These are phyloP conservation scores for Hypolimnas misippus DNA, from an alignment of 2,888 invertebrate genomes.

Conservation along the genomic window DNA sequence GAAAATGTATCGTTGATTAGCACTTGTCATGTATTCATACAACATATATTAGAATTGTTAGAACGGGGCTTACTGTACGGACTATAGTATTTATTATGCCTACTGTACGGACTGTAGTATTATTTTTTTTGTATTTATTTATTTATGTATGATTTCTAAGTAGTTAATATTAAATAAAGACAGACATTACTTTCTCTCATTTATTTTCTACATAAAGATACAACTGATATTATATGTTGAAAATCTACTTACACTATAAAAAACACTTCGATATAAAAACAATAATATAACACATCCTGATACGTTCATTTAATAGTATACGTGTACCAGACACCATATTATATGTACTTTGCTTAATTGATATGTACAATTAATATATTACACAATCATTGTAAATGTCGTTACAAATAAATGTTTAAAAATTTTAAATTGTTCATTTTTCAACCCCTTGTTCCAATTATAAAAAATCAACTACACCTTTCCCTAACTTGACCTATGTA, in stretches of 20 bases:
- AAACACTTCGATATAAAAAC: constrained; percentile 17
- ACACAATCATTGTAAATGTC: constrained; percentile 7
- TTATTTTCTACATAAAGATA: constrained; percentile 29
- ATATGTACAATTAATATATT: constrained; percentile 49
- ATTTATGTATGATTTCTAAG: too few species aligned
- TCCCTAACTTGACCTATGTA: too few species aligned
- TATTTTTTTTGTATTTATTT: too few species aligned
- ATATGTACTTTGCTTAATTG: constrained; percentile 45
- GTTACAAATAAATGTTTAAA: constrained; percentile 7
- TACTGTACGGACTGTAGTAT: too few species aligned
- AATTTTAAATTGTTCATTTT: background rate
- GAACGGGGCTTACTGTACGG: too few species aligned
- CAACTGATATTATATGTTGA: constrained; percentile 18
- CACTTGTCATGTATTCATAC: too few species aligned
- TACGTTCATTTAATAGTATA: constrained; percentile 34
- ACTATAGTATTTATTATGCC: too few species aligned
- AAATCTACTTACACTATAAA: constrained; percentile 14
- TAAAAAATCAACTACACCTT: background rate
- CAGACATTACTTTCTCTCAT: constrained; percentile 10
- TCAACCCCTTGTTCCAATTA: background rate
- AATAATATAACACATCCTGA: constrained; percentile 16
- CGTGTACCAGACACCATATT: constrained; percentile 61
- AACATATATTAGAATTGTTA: too few species aligned
- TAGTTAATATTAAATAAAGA: background rate
- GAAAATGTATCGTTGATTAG: too few species aligned